Evolutionary conservation across 2,797 vertebrate species (phyloP), one percentile per base, ranked within the genome.

Genomic region (Denticeps clupeoides): DNA sequence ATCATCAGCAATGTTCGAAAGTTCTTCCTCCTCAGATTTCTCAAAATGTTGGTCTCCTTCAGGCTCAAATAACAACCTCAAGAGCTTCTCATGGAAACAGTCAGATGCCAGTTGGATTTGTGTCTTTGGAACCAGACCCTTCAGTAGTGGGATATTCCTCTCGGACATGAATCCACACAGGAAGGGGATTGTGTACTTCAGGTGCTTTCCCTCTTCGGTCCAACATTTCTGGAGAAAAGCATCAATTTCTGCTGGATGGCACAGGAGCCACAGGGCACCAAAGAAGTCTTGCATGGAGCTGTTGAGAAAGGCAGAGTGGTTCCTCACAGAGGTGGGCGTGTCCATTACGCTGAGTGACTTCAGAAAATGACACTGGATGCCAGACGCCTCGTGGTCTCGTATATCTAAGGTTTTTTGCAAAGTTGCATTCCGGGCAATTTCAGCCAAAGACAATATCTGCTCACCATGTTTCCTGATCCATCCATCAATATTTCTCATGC

Each of bases 261-360:
- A 55, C 29, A 72, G 16, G 24, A 77, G 59, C 65, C 65, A 73
- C 15, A 77, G 25, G n/a, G 69, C 69, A 33, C 66, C 62, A 59
- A 73, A 75, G 3, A 73, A 75, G 44, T 77, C 70, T 59, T 77
- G 74, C 51, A 75, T 42, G 3, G 67, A 69, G 68, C 73, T 71
- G 43, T 77, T 72, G 29, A 64, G 62, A 48, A 77, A 77, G 2
- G 60, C 25, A 19, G 19, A 22, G 42, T 3, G 2, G 4, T 18
- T 22, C 25, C 2, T 1, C 12, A 25, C 13, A 41, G 13, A 27
- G 28, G 50, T 51, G n/a, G 23, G 33, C 0, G 41, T 18, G 8
- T 29, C 16, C 1, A 4, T 15, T 7, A 53, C 3, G 1, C n/a
- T 23, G 5, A 57, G 4, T 1, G 5, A 44, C 4, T 37, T 51